phyloP scores from a whole-genome alignment of 2,113 vertebrate genomes.

The Coregonus clupeaformis region DNA sequence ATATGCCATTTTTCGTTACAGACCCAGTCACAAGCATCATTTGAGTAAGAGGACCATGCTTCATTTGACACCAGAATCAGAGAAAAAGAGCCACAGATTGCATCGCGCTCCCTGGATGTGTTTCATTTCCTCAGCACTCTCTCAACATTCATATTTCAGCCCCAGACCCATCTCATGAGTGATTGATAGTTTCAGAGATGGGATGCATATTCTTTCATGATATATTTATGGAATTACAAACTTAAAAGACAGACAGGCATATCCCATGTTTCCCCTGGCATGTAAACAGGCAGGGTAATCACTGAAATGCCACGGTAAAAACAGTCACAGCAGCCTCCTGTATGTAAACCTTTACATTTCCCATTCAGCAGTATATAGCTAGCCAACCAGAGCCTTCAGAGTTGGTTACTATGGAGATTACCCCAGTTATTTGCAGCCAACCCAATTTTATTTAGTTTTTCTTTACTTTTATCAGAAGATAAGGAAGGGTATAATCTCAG shows the following conservation, averaged over 20 bases:
- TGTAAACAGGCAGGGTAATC: too few species aligned
- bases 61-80: too few species aligned
- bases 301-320: not conserved
- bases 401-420: slow-evolving; percentile 28
- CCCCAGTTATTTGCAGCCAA: slow-evolving; percentile 27
- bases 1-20: slow-evolving; percentile 77
- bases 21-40: slow-evolving; percentile 74
- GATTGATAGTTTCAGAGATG: slow-evolving; percentile 46
- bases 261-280: too few species aligned
- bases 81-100: too few species aligned
- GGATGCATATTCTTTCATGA: slow-evolving; percentile 37
- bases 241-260: slow-evolving; percentile 23
- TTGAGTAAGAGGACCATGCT: slow-evolving; percentile 22
- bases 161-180: slow-evolving; percentile 27
- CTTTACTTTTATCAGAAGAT: slow-evolving; percentile 48
- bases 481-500: slow-evolving; percentile 45
- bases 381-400: slow-evolving; percentile 6
- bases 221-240: slow-evolving; percentile 33
- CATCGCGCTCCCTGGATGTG: slow-evolving; percentile 10
- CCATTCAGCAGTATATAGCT: not conserved
- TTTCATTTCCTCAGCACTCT: slow-evolving; percentile 27
- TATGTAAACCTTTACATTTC: not conserved
- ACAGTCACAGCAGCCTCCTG: not conserved
- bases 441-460: slow-evolving; percentile 40
- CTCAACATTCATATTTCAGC: slow-evolving; percentile 34